Base-by-base conservation (phyloP, 2,797 vertebrate species). In the Pseudochromis fuscus region DNA sequence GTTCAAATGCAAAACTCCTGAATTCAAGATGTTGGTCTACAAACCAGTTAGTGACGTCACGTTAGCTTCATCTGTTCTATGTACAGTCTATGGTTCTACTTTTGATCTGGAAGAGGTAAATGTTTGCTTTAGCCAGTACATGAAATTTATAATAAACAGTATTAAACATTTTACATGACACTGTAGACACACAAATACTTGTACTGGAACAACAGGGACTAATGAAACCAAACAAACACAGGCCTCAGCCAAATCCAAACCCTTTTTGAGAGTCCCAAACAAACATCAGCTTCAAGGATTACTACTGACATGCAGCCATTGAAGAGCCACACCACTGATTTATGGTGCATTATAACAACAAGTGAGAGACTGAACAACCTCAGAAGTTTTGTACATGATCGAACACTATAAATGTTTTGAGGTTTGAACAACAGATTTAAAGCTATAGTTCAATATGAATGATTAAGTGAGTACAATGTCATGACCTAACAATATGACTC, bases 161-260 rank as follows among this genome's bases (percentile, higher is more conserved):
- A 11, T 19, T 31, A 33, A 37, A 25, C 31, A 40, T 15, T 25
- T 44, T 5, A 18, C 25, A 18, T 7, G n/a, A 1, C 6, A 10
- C 13, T 37, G 13, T 15, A 37, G 35, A 44, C 18, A 44, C 7
- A n/a, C n/a, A 19, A 44, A 44, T 19, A 44, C 12, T 37, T 37
- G 2, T n/a, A 12, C 24, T 55, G 19, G 25, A 35, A 61, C 31
- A 52, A 16, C 12, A 33, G 48, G 18, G 21, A 44, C 8, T 11
- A 60, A 44, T 55, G n/a, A 55, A 56, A 28, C 23, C 3, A 52
- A 40, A 28, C 31, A 28, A 53, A 63, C 6, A 18, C 30, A 60
- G 13, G 5, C n/a, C 19, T 67, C 18, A 30, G n/a, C 25, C 25
- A 28, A 28, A n/a, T 18, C 25, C 28, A 25, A 62, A 33, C 16